Evolutionary conservation across 2,888 invertebrate species (phyloP), one percentile per base, ranked within the genome.

Genomic region (Deilephila porcellus): DNA sequence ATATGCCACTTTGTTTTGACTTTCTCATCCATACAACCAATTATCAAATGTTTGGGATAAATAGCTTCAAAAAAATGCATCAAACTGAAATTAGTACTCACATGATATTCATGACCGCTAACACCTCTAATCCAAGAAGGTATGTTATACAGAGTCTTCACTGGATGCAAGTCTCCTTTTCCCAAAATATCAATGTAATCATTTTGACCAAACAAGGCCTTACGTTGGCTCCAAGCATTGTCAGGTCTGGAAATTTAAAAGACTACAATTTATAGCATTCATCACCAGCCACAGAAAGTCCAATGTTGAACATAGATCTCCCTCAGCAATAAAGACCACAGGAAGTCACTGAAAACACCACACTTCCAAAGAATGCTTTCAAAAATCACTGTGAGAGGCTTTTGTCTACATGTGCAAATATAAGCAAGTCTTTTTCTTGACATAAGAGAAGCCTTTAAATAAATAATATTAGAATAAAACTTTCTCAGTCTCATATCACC

Each of bases 111-210:
- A 86, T 97, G 97, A 3, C 90, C 99, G 20, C 95, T 96, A 70
- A 98, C 97, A 71, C 99, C 99, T 82, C 98, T 96, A 56, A 99
- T 94, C 99, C 99, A 99, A 0, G 96, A 91, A 0, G 99, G 99
- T 7, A 98, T 96, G 76, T 97, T 96, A 85, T 98, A 98, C 19
- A 98, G 90, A 19, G 99, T 96, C 86, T 96, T 97, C 0, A 97
- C 97, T 0, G 99, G 99, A 88, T 98, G 98, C 74, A 96, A 78
- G 20, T 95, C 95, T 53, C 97, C 98, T 85, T 97, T 96, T 2
- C 99, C 99, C 72, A 99, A 95, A 75, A 99, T 98, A 88, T 99
- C 99, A 78, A 99, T 98, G 86, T 99, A 99, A 90, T 99, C 99
- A 93, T 99, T 99, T 89, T 99, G 99, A 0, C 99, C 99, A 93